A percentile compares a stretch with the other conserved stretches of the same genome.
These are phyloP conservation scores for Hirtodrosophila histrioides DNA, from an alignment of 2,888 invertebrate genomes.

Conservation along the genomic window DNA sequence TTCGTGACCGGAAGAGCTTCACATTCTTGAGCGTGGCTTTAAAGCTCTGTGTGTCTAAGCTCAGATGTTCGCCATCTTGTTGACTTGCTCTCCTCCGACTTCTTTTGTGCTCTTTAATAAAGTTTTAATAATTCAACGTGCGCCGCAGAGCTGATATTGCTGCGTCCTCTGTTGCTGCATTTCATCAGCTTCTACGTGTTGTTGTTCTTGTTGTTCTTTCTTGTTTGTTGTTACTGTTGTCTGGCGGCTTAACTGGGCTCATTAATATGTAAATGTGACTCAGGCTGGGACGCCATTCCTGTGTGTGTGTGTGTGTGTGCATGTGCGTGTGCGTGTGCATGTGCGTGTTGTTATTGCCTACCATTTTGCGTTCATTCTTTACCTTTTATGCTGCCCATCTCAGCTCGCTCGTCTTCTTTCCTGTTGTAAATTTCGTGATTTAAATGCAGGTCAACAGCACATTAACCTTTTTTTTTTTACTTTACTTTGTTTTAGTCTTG, in stretches of 20 bases:
- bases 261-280: constrained; percentile 70
- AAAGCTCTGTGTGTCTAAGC: constrained; percentile 23
- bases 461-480: constrained; percentile 56
- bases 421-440: constrained; percentile 59
- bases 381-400: constrained; percentile 41
- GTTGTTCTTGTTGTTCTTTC: constrained; percentile 6
- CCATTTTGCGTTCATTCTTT: constrained; percentile 21
- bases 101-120: constrained; percentile 55
- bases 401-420: constrained; percentile 31
- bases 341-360: constrained; percentile 12
- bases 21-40: constrained; percentile 44
- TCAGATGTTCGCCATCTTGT: constrained; percentile 22
- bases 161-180: constrained; percentile 45
- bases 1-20: constrained; percentile 53
- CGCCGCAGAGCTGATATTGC: constrained; percentile 42
- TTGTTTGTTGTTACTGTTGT: constrained; percentile 22
- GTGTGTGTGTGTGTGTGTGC: too few species aligned
- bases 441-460: constrained; percentile 70
- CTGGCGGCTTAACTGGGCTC: constrained; percentile 33
- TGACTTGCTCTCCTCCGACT: constrained; percentile 16
- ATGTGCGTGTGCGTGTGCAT: neutral
- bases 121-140: constrained; percentile 56
- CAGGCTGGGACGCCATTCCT: constrained; percentile 21
- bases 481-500: constrained; percentile 20
- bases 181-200: constrained; percentile 52